Evolutionary conservation across 2,888 invertebrate species (phyloP), one percentile per base, ranked within the genome.

Genomic region (Drosophila birchii): DNA sequence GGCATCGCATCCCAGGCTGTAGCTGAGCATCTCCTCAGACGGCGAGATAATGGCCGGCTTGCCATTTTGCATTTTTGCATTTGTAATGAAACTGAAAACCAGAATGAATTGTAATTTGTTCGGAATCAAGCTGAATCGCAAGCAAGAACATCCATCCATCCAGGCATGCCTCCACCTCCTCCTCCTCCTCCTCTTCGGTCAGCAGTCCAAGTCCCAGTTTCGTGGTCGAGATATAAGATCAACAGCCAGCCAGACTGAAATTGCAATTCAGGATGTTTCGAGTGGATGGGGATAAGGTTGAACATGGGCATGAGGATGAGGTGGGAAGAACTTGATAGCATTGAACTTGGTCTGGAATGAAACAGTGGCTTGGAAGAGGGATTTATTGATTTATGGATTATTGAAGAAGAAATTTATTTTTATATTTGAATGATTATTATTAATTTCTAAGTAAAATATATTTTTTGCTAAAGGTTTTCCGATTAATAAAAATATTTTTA

Each of bases 11-110:
- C 26, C n/a, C 20, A 36, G 51, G 6, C 41, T 43, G 16, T 41
- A 8, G 8, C 53, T 54, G 23, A 9, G 43, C 56, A 53, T 55
- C 54, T 59, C 54, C 69, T 45, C 69, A 36, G 68, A 73, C 71
- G 5, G 29, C 49, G 56, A 81, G 86, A 80, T 85, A 85, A 85
- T 85, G 84, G 84, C 86, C 80, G 84, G 71, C 78, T 79, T 87
- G 81, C 85, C 89, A 88, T 88, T 89, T 88, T 88, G 86, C 89
- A 90, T 88, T 91, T 91, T 90, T 91, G 91, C 91, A 91, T 91
- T 91, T 89, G 91, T 91, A 91, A 91, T 91, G 90, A 89, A 91
- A 90, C 89, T 80, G 82, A 90, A 90, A 90, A 90, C 90, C 91
- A 90, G 91, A 90, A 89, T 83, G 82, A 90, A 90, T 89, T 89